A percentile compares a stretch with the other conserved stretches of the same genome.
Conservation (phyloP, 2,113 vertebrate species). For the Orthonyx spaldingii region DNA sequence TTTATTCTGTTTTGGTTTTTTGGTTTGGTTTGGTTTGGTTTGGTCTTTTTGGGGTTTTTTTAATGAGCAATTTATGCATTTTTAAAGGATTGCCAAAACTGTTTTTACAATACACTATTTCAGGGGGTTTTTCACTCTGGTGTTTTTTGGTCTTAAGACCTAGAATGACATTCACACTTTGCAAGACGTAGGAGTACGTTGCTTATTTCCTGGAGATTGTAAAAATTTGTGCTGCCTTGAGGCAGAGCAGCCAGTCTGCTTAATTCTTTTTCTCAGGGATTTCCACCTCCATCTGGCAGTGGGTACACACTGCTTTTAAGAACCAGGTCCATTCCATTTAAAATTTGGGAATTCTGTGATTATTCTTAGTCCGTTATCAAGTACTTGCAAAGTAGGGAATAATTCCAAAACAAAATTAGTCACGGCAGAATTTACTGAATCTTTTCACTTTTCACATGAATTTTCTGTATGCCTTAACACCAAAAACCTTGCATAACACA, state of each 20-base stretch:
- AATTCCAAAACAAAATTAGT: not conserved
- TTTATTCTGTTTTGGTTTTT: not conserved
- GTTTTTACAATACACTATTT: not conserved
- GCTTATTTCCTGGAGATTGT: not conserved
- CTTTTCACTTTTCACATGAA: not conserved
- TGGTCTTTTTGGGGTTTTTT: rapidly evolving
- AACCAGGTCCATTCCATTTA: not conserved
- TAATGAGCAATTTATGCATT: not conserved
- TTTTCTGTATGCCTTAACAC: not conserved
- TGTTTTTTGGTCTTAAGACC: not conserved
- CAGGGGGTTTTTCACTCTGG: not conserved
- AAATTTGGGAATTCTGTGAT: not conserved
- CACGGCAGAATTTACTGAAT: not conserved
- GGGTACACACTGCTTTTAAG: not conserved
- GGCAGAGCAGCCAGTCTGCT: not conserved
- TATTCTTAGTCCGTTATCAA: not conserved
- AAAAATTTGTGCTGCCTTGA: not conserved
- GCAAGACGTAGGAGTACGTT: not conserved
- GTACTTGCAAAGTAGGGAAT: not conserved
- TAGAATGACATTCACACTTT: not conserved
- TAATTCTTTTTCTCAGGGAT: not conserved
- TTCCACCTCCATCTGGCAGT: not conserved
- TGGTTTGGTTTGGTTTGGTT: too few relatives aligned
- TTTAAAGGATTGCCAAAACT: not conserved
- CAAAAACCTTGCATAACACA: not conserved